Conservation (phyloP, 1,140 invertebrate genomes). For the Limonius californicus region DNA sequence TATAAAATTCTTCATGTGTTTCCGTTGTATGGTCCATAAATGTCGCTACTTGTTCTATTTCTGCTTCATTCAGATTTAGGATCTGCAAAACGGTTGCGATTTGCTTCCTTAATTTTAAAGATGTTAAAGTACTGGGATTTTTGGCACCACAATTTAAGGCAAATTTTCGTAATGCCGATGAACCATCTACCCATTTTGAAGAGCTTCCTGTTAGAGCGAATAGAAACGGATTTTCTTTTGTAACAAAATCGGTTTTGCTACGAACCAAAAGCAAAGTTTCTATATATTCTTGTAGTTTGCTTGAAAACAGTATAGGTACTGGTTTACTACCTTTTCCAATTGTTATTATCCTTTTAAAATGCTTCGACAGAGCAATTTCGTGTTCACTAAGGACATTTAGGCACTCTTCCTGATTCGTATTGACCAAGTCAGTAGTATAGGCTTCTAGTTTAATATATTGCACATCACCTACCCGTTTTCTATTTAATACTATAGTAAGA, state of each 20-base stretch:
- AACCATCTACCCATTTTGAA: background rate
- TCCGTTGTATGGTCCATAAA: conserved; percentile 33
- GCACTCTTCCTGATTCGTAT: background rate
- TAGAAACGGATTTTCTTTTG: conserved; percentile 11
- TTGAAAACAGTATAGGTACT: conserved; percentile 19
- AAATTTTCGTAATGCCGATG: too few species aligned
- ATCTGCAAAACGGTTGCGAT: conserved; percentile 31
- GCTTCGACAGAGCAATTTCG: background rate
- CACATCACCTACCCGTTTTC: conserved; percentile 30
- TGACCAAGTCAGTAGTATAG: background rate
- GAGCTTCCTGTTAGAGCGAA: conserved; percentile 20
- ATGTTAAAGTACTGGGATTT: conserved; percentile 21
- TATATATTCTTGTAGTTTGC: conserved; percentile 24
- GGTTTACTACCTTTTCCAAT: conserved; percentile 20
- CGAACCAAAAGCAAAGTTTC: conserved; percentile 24
- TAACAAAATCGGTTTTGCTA: conserved; percentile 13
- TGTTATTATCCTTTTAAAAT: conserved; percentile 18
- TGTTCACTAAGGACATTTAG: background rate
- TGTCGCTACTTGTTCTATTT: conserved; percentile 25
- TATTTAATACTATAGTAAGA: conserved; percentile 27
- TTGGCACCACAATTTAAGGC: too few species aligned
- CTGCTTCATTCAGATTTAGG: conserved; percentile 25
- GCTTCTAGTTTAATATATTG: conserved; percentile 19
- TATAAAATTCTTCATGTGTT: conserved; percentile 33
- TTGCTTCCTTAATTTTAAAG: conserved; percentile 27